These are phyloP conservation scores for Blastomussa wellsi DNA, from an alignment of 92 coral and sea anemone species.

Conservation along the genomic window DNA sequence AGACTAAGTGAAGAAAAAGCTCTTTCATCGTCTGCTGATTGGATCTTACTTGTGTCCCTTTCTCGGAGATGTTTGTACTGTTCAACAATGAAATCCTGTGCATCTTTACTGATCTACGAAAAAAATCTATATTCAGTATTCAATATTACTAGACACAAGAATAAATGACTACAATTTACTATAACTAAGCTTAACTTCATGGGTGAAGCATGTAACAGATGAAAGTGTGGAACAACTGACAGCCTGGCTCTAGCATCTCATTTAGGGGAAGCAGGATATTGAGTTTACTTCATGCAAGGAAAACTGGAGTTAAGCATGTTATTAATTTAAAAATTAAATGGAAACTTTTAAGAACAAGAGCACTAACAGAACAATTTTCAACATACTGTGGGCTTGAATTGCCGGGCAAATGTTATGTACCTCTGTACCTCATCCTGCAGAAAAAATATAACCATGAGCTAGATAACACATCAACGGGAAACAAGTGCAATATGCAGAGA, in stretches of 20 bases:
- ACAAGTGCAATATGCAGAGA: neutral
- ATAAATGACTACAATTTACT: neutral
- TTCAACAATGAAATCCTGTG: constrained; percentile 94
- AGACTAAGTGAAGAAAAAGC: neutral
- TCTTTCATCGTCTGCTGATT: neutral
- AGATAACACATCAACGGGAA: neutral
- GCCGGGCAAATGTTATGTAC: constrained; percentile 93
- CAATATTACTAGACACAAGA: neutral
- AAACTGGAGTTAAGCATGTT: no score
- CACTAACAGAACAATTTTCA: neutral
- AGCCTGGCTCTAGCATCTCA: no score
- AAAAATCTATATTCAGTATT: neutral
- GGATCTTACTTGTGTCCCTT: constrained; percentile 84
- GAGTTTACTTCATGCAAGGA: no score
- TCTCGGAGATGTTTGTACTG: constrained; percentile 95
- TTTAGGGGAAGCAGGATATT: neutral
- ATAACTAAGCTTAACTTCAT: neutral
- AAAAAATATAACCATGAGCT: neutral
- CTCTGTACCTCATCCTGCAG: constrained; percentile 92
- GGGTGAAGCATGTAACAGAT: no score
- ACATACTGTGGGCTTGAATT: constrained; percentile 95
- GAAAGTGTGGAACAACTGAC: no score
- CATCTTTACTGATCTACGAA: constrained; percentile 87
- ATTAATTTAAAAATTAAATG: no score
- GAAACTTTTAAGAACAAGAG: neutral